Base-by-base conservation (phyloP, 2,888 invertebrate species). In the Pharmacophagus antenor region DNA sequence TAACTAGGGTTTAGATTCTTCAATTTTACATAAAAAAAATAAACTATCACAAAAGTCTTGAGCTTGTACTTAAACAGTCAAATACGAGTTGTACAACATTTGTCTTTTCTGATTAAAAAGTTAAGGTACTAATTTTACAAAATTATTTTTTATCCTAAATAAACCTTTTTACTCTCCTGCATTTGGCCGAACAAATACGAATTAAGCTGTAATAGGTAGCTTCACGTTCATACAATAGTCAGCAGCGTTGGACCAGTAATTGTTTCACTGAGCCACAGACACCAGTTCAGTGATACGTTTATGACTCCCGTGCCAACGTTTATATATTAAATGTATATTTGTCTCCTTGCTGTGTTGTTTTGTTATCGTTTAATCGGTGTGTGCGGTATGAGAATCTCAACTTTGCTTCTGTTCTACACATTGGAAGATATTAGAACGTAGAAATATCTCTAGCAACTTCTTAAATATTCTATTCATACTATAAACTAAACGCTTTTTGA, bases 231-330 rank as follows among this genome's bases (percentile, higher is more conserved):
- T 57, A 51, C 44, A 51, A 57, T 57, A 57, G 51, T 46, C 51
- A 31, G 44, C n/a, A 41, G 46, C 51, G 58, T 18, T 17, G 44
- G 37, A 18, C 51, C 37, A 52, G 52, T 52, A 58, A 58, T 58
- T 58, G 58, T 58, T 58, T 58, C 58, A 58, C 22, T 25, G 52
- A 58, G 58, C 58, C 52, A 23, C 58, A 52, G 21, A 58, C 58
- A 51, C 52, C 51, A 52, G 58, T 52, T 37, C 37, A 52, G 52
- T 52, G 52, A 58, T 58, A 58, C 58, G 58, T 58, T 58, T 58
- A 58, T 47, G 37, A 37, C 52, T 18, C 58, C 41, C 58, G 18
- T 21, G 52, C 46, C 52, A 58, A 51, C 58, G 52, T 58, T 58
- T 58, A 52, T 23, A 58, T 52, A 58, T 58, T 58, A 52, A 58